Percentiles rank a stretch among this genome's conserved stretches.
Evolutionary conservation across 2,888 invertebrate genomes (phyloP).

Genomic region (Dexiosoma caninum): DNA sequence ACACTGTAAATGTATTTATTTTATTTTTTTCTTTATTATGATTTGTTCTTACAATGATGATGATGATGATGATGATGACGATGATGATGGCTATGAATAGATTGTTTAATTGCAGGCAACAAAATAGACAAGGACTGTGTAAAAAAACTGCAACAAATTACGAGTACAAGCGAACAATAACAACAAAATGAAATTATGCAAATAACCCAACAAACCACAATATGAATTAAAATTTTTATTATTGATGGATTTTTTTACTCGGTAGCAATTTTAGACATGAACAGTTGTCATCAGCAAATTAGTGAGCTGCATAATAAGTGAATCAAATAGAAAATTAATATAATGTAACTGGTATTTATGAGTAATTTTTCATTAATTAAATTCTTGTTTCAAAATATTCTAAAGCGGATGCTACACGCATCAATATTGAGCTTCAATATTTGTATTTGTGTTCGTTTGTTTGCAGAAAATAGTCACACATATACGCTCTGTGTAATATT

Average conservation of each 20-base stretch:
- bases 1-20: background rate
- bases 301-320: constrained; percentile 59
- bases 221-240: constrained; percentile 33
- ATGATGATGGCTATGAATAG: constrained; percentile 39
- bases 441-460: too few relatives aligned
- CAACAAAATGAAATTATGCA: constrained; percentile 36
- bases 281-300: constrained; percentile 16
- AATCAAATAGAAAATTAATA: background rate
- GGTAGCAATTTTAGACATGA: constrained; percentile 43
- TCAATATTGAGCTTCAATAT: too few relatives aligned
- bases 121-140: constrained; percentile 6
- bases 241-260: background rate
- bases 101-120: constrained; percentile 49
- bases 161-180: background rate
- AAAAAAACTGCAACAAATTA: constrained; percentile 10
- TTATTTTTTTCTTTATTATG: background rate
- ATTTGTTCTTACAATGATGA: constrained; percentile 3
- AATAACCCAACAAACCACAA: constrained; percentile 50
- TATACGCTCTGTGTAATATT: too few relatives aligned
- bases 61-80: constrained; percentile 21
- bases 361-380: too few relatives aligned
- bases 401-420: too few relatives aligned
- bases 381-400: too few relatives aligned
- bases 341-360: too few relatives aligned
- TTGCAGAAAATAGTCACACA: too few relatives aligned